Percentiles rank a stretch among this genome's conserved stretches.
phyloP scores from a whole-genome alignment of 2,888 invertebrate species.

The Baccha elongata region DNA sequence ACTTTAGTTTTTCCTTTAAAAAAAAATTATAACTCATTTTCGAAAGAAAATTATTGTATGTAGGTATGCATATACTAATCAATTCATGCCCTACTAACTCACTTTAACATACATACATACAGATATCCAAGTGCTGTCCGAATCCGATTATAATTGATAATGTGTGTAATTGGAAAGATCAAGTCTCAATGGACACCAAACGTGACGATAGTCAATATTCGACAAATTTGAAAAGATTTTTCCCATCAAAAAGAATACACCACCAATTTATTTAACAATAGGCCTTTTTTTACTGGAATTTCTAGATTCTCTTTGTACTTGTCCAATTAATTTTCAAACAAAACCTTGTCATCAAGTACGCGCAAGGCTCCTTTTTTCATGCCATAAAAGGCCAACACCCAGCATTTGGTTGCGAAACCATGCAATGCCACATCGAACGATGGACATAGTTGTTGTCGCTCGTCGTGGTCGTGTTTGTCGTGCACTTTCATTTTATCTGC shows the following conservation, averaged over 20 bases:
- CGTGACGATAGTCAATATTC: not conserved
- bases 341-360: constrained; percentile 37
- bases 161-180: constrained; percentile 56
- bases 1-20: too few relatives aligned
- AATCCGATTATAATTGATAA: constrained; percentile 41
- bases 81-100: constrained; percentile 57
- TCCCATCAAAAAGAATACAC: constrained; percentile 27
- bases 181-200: not conserved
- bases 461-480: constrained; percentile 46
- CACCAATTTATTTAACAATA: constrained; percentile 25
- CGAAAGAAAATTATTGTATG: too few relatives aligned
- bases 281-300: not conserved
- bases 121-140: not conserved
- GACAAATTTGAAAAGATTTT: constrained; percentile 8
- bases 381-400: constrained; percentile 61
- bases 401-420: constrained; percentile 58
- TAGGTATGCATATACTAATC: too few relatives aligned
- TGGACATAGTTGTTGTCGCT: constrained; percentile 16
- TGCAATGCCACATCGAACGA: constrained; percentile 49
- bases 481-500: constrained; percentile 68
- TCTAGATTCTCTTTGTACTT: constrained; percentile 5
- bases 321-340: constrained; percentile 70
- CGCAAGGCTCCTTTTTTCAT: constrained; percentile 32
- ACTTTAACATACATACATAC: too few relatives aligned
- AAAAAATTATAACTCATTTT: too few relatives aligned